These are phyloP conservation scores for Molossus alvarezi DNA, from an alignment of 2,797 vertebrate species.

Conservation along the genomic window DNA sequence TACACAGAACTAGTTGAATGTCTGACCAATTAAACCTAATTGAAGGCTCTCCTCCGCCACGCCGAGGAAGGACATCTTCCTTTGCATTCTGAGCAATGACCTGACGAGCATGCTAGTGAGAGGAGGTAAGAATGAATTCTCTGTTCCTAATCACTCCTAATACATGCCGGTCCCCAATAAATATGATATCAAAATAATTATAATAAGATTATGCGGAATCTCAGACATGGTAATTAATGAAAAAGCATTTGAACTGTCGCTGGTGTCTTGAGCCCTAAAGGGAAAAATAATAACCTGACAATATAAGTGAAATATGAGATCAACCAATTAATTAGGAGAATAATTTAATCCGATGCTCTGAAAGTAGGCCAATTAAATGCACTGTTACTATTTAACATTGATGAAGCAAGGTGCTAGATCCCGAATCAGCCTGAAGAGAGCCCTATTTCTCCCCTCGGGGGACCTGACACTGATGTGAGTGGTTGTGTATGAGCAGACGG, in stretches of 20 bases:
- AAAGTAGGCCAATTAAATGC: slow-evolving; percentile 86
- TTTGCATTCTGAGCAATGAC: not conserved
- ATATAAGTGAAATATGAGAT: slow-evolving; percentile 86
- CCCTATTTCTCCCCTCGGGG: slow-evolving; percentile 75
- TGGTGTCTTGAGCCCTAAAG: slow-evolving; percentile 83
- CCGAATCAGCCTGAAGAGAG: slow-evolving; percentile 79
- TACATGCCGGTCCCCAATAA: slow-evolving; percentile 68
- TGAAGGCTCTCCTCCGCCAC: slow-evolving; percentile 63
- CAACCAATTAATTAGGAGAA: slow-evolving; percentile 87
- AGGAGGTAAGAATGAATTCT: slow-evolving; percentile 52
- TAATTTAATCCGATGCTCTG: slow-evolving; percentile 83
- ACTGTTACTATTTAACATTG: slow-evolving; percentile 85
- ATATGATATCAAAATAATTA: slow-evolving; percentile 84
- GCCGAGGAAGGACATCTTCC: slow-evolving; percentile 54
- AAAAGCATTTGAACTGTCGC: slow-evolving; percentile 85
- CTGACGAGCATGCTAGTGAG: not conserved
- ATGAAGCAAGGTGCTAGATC: slow-evolving; percentile 82
- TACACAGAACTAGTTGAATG: slow-evolving; percentile 77
- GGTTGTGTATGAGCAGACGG: slow-evolving; percentile 37
- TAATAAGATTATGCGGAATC: slow-evolving; percentile 81
- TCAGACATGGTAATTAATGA: slow-evolving; percentile 84
- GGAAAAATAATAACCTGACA: slow-evolving; percentile 87
- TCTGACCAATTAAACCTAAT: slow-evolving; percentile 79
- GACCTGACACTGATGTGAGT: slow-evolving; percentile 72
- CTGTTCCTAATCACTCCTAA: slow-evolving; percentile 35